Conservation (phyloP, 2,888 invertebrate species). For the Tetranychus piercei region DNA sequence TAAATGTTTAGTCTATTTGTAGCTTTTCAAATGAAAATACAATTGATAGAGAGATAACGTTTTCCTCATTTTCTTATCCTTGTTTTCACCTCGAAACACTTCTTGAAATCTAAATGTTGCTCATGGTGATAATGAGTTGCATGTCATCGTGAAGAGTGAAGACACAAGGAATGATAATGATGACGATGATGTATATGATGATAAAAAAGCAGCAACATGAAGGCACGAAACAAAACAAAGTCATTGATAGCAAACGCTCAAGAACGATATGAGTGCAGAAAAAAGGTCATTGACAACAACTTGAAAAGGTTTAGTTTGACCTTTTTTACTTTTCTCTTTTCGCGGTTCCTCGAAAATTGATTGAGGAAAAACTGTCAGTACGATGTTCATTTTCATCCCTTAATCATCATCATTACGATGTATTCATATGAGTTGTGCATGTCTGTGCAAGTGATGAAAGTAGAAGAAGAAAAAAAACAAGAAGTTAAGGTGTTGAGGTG, state of each 20-base stretch:
- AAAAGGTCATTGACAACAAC: too few species aligned
- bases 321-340: too few species aligned
- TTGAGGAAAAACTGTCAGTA: neutral
- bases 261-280: too few species aligned
- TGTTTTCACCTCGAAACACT: too few species aligned
- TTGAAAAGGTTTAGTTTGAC: too few species aligned
- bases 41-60: too few species aligned
- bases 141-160: neutral
- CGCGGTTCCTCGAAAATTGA: neutral
- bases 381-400: neutral
- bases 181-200: neutral
- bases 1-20: too few species aligned
- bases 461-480: neutral
- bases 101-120: neutral
- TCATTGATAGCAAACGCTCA: too few species aligned
- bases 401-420: neutral
- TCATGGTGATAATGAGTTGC: neutral
- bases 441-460: too few species aligned
- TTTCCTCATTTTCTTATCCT: too few species aligned
- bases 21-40: too few species aligned
- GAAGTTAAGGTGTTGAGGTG: neutral
- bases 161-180: neutral
- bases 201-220: neutral
- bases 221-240: too few species aligned
- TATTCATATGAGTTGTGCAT: neutral